phyloP scores from a whole-genome alignment of 2,888 invertebrate genomes.

The Perizoma flavofasciatum region DNA sequence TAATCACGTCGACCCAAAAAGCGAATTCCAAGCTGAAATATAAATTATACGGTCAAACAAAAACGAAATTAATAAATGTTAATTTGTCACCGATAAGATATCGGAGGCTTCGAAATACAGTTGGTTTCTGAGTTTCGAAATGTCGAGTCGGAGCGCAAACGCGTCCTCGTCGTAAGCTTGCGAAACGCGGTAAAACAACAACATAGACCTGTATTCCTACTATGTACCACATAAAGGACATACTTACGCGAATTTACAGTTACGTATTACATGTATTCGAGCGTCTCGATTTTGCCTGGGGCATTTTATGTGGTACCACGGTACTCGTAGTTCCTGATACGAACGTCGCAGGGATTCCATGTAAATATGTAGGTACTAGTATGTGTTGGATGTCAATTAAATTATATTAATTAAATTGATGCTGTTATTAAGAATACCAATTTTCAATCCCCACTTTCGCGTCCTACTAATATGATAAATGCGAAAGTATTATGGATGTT shows the following conservation, averaged over 20 bases:
- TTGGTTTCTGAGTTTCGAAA: constrained; percentile 49
- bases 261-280: constrained; percentile 14
- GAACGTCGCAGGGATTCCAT: no score
- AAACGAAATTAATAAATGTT: constrained; percentile 32
- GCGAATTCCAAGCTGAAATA: constrained; percentile 15
- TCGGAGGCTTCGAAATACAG: constrained; percentile 41
- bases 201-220: constrained; percentile 42
- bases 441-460: no score
- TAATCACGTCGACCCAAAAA: constrained; percentile 31
- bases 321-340: no score
- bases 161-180: constrained; percentile 48
- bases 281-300: constrained; percentile 17
- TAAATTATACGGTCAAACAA: constrained; percentile 13
- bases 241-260: constrained; percentile 14
- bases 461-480: no score
- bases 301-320: neutral
- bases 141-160: constrained; percentile 45
- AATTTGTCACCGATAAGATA: constrained; percentile 37
- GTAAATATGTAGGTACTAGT: no score
- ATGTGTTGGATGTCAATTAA: no score
- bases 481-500: no score
- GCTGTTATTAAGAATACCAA: no score
- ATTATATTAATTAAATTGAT: no score
- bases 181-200: constrained; percentile 46
- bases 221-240: constrained; percentile 34